These are phyloP conservation scores for Anguilla rostrata DNA, from an alignment of 2,113 vertebrate genomes.

Conservation along the genomic window DNA sequence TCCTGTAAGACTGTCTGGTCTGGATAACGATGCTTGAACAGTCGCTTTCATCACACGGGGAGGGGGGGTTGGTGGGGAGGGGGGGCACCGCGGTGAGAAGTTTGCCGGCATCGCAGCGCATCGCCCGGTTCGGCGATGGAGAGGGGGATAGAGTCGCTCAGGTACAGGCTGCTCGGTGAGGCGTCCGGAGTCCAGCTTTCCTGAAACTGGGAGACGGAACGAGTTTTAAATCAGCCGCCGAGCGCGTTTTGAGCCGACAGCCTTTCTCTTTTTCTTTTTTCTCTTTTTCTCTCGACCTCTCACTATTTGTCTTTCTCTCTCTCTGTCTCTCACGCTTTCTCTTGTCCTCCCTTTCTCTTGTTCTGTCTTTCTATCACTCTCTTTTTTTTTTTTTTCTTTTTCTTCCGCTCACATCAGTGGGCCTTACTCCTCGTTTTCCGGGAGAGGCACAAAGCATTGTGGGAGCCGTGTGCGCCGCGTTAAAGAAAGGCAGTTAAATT, in stretches of 20 bases:
- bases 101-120: conserved; percentile 41
- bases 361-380: background rate
- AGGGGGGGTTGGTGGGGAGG: conserved; percentile 20
- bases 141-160: conserved; percentile 51
- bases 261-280: background rate
- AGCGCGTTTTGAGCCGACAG: conserved; percentile 44
- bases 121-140: conserved; percentile 47
- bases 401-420: conserved; percentile 38
- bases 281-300: background rate
- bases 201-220: conserved; percentile 35
- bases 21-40: conserved; percentile 62
- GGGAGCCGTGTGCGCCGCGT: no score
- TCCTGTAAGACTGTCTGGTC: conserved; percentile 56
- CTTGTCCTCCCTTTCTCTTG: background rate
- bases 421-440: background rate
- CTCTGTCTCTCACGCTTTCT: conserved; percentile 13
- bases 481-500: no score
- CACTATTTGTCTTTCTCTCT: no score
- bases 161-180: conserved; percentile 66
- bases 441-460: background rate
- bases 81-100: conserved; percentile 53
- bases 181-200: conserved; percentile 62
- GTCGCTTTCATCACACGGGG: conserved; percentile 61
- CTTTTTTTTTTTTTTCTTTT: background rate
- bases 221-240: conserved; percentile 58